A percentile compares a stretch with the other conserved stretches of the same genome.
These are phyloP conservation scores for Conus betulinus DNA, from an alignment of 1,140 invertebrate genomes.

Conservation along the genomic window DNA sequence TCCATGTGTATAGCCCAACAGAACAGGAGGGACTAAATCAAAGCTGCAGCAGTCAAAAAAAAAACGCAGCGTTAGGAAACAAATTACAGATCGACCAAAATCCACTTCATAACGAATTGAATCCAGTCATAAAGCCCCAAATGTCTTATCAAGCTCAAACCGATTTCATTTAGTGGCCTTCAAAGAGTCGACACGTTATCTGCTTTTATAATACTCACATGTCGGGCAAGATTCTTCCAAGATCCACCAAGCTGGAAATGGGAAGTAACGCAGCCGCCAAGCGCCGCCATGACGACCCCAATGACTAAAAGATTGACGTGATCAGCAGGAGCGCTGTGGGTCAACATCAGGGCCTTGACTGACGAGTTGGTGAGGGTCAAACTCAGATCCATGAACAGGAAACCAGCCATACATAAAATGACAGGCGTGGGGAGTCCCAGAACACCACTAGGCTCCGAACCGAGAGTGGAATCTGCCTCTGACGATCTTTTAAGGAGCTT, in stretches of 20 bases:
- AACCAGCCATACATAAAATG: neutral
- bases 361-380: constrained; percentile 2
- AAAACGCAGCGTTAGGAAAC: too few relatives aligned
- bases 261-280: constrained; percentile 19
- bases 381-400: constrained; percentile 13
- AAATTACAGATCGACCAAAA: too few relatives aligned
- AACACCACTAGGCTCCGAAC: neutral
- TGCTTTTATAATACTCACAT: neutral
- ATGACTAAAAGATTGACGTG: constrained; percentile 23
- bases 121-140: too few relatives aligned
- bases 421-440: neutral
- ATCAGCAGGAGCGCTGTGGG: neutral
- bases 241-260: constrained; percentile 3
- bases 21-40: too few relatives aligned
- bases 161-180: too few relatives aligned
- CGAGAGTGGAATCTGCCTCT: neutral
- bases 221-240: neutral
- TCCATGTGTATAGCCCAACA: too few relatives aligned
- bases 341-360: constrained; percentile 16
- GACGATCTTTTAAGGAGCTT: neutral
- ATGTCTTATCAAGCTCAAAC: too few relatives aligned
- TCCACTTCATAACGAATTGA: too few relatives aligned
- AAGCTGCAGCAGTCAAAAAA: too few relatives aligned
- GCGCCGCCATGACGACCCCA: constrained; percentile 16
- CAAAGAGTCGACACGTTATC: too few relatives aligned